Evolutionary conservation across 2,888 invertebrate genomes (phyloP), one percentile per base, ranked within the genome.

Genomic region (Prosopocoilus inquinatus): DNA sequence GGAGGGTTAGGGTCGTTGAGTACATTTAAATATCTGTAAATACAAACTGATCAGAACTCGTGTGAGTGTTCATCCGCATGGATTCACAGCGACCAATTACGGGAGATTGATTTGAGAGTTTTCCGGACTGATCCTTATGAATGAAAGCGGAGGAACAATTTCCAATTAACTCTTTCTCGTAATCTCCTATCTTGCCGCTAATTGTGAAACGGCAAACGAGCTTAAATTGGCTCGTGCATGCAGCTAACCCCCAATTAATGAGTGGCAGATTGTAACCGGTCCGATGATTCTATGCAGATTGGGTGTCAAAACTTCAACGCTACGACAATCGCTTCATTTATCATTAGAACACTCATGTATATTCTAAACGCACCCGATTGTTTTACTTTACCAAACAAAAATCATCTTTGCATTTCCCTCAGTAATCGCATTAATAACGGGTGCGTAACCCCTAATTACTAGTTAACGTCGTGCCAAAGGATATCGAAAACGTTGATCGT

Each of bases 121-220:
- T 69, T 66, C 62, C 45, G 59, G 55, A 60, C 56, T 41, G 41
- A 41, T 41, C 41, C 41, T 41, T 41, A 41, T 41, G 41, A 41
- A 41, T 41, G 41, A 41, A 41, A 41, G 41, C 13, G 15, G 41
- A 41, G 61, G 70, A 72, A 71, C 73, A 72, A 71, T 73, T 74
- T 72, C 72, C 70, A 74, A 75, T 74, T 73, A 75, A 74, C 72
- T 72, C 72, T 70, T 74, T 70, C 70, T 68, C 67, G 68, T 74
- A 72, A 74, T 73, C 71, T 71, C 66, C 68, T 65, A 68, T 69
- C 70, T 70, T 71, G 64, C 65, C 69, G 67, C 69, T 74, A 74
- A 74, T 75, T 72, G 48, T 59, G 63, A 62, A 65, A 73, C 60
- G 61, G 64, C 62, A 69, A 67, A 69, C 63, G 60, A 67, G 68